Percentiles rank a stretch among this genome's conserved stretches.
Evolutionary conservation across 1,140 invertebrate genomes (phyloP).

Genomic region (Oryzaephilus surinamensis): DNA sequence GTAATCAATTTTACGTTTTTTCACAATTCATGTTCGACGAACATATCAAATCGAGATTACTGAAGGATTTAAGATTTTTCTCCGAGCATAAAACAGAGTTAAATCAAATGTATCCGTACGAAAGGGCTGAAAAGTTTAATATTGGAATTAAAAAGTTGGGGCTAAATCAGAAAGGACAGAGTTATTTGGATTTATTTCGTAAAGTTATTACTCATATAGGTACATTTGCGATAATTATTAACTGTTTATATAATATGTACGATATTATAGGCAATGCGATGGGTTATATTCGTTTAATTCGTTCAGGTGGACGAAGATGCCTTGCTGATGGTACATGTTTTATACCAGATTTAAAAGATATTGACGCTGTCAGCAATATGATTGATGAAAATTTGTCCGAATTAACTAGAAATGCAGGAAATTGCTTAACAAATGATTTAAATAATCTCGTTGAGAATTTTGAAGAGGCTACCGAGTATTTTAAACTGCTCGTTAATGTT

Average conservation of each 20-base stretch:
- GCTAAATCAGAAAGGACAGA: constrained; percentile 66
- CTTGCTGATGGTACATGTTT: constrained; percentile 85
- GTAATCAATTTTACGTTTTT: constrained; percentile 88
- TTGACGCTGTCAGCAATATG: constrained; percentile 46
- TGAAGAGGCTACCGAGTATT: constrained; percentile 89
- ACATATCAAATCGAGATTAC: constrained; percentile 90
- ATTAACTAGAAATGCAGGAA: constrained; percentile 53
- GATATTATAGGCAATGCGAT: constrained; percentile 71
- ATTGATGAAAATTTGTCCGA: constrained; percentile 47
- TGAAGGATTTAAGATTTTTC: constrained; percentile 76
- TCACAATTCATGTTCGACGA: constrained; percentile 98
- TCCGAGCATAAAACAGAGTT: constrained; percentile 46
- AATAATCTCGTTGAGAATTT: constrained; percentile 74
- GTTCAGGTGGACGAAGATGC: constrained; percentile 87
- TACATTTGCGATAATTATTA: constrained; percentile 32
- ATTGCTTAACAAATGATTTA: constrained; percentile 67
- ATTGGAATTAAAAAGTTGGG: constrained; percentile 85
- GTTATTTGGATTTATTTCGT: constrained; percentile 89
- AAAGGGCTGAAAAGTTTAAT: constrained; percentile 91
- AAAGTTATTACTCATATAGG: constrained; percentile 87
- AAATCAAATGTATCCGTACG: constrained; percentile 65
- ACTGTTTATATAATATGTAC: not conserved
- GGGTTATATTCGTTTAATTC: constrained; percentile 89
- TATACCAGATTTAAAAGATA: constrained; percentile 72
- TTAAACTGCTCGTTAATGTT: constrained; percentile 86